Evolutionary conservation across 2,888 invertebrate genomes (phyloP), one percentile per base, ranked within the genome.

Genomic region (Microdon myrmicae): DNA sequence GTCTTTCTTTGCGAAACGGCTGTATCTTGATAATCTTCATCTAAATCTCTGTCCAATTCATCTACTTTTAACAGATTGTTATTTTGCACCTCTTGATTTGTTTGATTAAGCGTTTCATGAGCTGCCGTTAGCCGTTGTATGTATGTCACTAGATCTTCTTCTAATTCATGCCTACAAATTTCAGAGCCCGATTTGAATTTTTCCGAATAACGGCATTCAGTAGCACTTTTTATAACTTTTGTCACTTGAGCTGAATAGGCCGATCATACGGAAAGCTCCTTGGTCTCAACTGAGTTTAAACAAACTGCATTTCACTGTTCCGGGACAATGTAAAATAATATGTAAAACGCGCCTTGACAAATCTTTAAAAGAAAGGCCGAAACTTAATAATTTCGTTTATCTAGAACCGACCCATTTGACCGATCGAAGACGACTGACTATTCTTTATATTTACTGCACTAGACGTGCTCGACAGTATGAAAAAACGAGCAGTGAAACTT

Each of bases 51-150:
- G 16, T 29, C 51, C 8, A 37, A 19, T 1, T 53, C 43, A 3
- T 53, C 53, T 12, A 25, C 10, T 9, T 37, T 35, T 2, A 44
- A 6, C 26, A 51, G 22, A 13, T 9, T 9, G 17, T 53, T 53
- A 22, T 1, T 31, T n/a, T 31, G 23, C 3, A 44, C 13, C 12
- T 44, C 44, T 8, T 44, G 22, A 6, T 53, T 53, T 4, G 10
- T 17, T 1, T 9, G 6, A 3, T 35, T 54, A 2, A 44, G 20
- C n/a, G 29, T 38, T 32, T 32, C 25, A 19, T 20, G 38, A 10
- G 26, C 54, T 26, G 38, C 23, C 22, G 32, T 45, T 29, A 45
- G 8, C 6, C 38, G 37, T 9, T 54, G 54, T 7, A 39, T 38
- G 7, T 20, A 45, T 17, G 37, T 16, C 10, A 26, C 32, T 8